Evolutionary conservation across 2,888 invertebrate species (phyloP).

Genomic region (Acanthosoma haemorrhoidale): DNA sequence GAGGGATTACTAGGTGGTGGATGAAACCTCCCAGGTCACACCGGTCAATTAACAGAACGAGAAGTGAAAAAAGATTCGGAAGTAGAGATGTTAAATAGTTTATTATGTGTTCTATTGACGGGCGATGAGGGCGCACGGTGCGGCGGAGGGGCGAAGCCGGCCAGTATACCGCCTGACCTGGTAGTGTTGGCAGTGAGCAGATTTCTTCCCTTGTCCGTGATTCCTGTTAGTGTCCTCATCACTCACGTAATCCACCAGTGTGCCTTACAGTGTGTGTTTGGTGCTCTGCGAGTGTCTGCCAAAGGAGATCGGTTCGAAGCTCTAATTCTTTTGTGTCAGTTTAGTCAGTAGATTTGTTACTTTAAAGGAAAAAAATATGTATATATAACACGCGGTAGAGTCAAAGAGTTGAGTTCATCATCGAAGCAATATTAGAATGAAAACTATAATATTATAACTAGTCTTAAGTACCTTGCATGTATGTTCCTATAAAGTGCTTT

Average conservation of each 20-base stretch:
- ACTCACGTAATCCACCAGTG: neutral
- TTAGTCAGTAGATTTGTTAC: neutral
- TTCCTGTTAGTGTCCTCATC: conserved; percentile 6
- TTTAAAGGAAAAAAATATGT: too few relatives aligned
- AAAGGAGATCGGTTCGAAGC: neutral
- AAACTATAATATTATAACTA: too few relatives aligned
- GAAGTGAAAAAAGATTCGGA: neutral
- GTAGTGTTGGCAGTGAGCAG: conserved; percentile 8
- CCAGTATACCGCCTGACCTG: neutral
- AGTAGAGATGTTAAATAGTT: conserved; percentile 12
- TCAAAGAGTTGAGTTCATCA: conserved; percentile 2
- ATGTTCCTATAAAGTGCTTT: too few relatives aligned
- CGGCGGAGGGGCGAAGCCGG: neutral
- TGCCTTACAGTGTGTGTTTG: neutral
- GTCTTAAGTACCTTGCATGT: too few relatives aligned
- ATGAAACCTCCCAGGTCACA: conserved; percentile 36
- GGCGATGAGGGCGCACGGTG: neutral
- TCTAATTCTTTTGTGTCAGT: neutral
- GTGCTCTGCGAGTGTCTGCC: neutral
- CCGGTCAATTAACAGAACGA: conserved; percentile 29
- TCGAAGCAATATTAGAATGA: too few relatives aligned
- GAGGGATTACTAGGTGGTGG: neutral
- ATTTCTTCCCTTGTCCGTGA: conserved; percentile 1
- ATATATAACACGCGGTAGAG: too few relatives aligned
- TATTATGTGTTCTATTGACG: conserved; percentile 8